phyloP scores from a whole-genome alignment of 1,140 invertebrate genomes.

The Lasaia peninsularis region DNA sequence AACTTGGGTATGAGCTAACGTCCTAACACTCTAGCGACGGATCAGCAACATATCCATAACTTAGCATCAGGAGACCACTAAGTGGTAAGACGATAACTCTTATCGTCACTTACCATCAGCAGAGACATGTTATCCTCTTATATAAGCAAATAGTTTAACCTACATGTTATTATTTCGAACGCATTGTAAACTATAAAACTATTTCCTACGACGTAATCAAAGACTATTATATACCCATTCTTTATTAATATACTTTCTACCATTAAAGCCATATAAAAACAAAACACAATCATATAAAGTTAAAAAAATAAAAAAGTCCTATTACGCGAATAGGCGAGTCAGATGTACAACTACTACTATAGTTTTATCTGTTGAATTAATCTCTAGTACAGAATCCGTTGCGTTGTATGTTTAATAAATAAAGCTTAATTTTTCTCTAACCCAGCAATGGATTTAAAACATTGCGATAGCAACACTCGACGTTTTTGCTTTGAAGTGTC shows the following conservation, averaged over 20 bases:
- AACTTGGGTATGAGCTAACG: no score
- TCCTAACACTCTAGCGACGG: no score
- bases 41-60: no score
- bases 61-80: no score
- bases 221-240: slow-evolving; percentile 6
- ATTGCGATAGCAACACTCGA: background rate
- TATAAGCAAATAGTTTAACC: no score
- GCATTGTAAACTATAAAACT: background rate
- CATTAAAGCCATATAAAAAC: slow-evolving; percentile 20
- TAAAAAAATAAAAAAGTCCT: slow-evolving; percentile 36
- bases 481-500: slow-evolving; percentile 14
- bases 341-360: background rate
- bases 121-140: no score
- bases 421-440: background rate
- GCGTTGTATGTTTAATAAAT: slow-evolving; percentile 9
- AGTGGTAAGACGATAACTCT: no score
- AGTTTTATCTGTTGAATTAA: background rate
- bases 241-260: slow-evolving; percentile 7
- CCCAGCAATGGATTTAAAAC: slow-evolving; percentile 29
- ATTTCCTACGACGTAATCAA: background rate
- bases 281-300: slow-evolving; percentile 37
- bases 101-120: no score
- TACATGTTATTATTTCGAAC: no score
- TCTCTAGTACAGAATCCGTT: slow-evolving; percentile 22
- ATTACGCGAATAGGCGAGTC: slow-evolving; percentile 23